phyloP scores from a whole-genome alignment of 2,797 vertebrate species.

The Chaenodraco wilsoni region DNA sequence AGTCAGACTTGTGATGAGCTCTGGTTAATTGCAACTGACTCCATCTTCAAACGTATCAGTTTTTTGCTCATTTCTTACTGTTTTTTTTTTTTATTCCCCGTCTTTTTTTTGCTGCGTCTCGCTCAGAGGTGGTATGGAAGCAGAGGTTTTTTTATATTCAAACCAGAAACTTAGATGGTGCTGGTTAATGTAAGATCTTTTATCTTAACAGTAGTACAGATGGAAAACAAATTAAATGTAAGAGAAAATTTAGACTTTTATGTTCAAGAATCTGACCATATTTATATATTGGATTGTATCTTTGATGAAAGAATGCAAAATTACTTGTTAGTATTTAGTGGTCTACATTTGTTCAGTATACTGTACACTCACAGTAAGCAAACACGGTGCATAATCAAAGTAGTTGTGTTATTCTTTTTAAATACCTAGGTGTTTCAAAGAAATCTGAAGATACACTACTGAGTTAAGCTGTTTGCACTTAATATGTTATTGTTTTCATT shows the following conservation, averaged over 20 bases:
- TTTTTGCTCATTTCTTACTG: slow-evolving; percentile 54
- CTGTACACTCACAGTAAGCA: neutral
- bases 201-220: slow-evolving; percentile 10
- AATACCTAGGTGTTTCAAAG: neutral
- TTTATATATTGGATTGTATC: too few species aligned
- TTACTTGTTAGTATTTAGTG: too few species aligned
- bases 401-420: neutral
- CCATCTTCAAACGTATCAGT: slow-evolving; percentile 48
- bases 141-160: slow-evolving; percentile 38
- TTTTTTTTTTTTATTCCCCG: too few species aligned
- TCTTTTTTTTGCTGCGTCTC: slow-evolving; percentile 37
- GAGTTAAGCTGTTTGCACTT: neutral
- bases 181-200: slow-evolving; percentile 44
- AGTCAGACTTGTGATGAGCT: slow-evolving; percentile 66
- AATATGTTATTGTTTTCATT: neutral
- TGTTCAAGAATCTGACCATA: neutral
- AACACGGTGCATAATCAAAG: neutral
- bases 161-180: slow-evolving; percentile 60
- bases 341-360: too few species aligned
- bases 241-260: neutral
- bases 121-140: slow-evolving; percentile 65
- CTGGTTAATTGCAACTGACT: slow-evolving; percentile 72
- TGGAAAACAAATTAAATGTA: slow-evolving; percentile 17
- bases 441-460: neutral
- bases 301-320: too few species aligned